A percentile compares a stretch with the other conserved stretches of the same genome.
Conservation (phyloP, 2,113 vertebrate genomes). For the Larimichthys crocea region DNA sequence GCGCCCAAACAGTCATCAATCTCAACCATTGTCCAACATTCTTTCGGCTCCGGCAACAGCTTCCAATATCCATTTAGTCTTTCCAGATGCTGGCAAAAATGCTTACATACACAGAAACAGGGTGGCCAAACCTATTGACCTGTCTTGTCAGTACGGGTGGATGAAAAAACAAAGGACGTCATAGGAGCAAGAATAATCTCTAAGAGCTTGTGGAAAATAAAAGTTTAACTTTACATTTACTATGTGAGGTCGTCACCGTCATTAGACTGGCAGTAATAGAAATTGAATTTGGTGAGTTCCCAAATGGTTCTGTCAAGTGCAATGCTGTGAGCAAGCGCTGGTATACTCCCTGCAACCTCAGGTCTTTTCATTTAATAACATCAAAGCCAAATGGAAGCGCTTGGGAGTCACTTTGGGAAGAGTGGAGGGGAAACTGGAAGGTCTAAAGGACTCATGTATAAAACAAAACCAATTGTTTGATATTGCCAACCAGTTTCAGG, state of each 20-base stretch:
- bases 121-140: slow-evolving; percentile 70
- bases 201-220: slow-evolving; percentile 38
- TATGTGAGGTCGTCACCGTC: slow-evolving; percentile 27
- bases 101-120: slow-evolving; percentile 72
- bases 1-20: slow-evolving; percentile 86
- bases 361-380: slow-evolving; percentile 50
- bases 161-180: slow-evolving; percentile 50
- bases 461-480: slow-evolving; percentile 19
- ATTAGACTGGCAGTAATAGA: slow-evolving; percentile 49
- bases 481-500: slow-evolving; percentile 5
- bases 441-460: slow-evolving; percentile 12
- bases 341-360: slow-evolving; percentile 8
- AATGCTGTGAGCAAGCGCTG: slow-evolving; percentile 31
- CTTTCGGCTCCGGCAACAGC: slow-evolving; percentile 66
- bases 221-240: slow-evolving; percentile 46
- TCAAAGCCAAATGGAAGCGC: slow-evolving; percentile 36
- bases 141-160: slow-evolving; percentile 21
- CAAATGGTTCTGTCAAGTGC: slow-evolving; percentile 34
- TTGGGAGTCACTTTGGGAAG: slow-evolving; percentile 25
- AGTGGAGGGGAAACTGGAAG: not conserved
- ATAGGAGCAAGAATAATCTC: slow-evolving; percentile 33
- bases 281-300: slow-evolving; percentile 56
- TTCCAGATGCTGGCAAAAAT: slow-evolving; percentile 77
- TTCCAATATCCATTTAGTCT: slow-evolving; percentile 84
- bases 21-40: slow-evolving; percentile 81